Percentiles rank a stretch among this genome's conserved stretches.
Evolutionary conservation across 2,888 invertebrate species (phyloP).

Genomic region (Amblyjoppa fuscipennis): DNA sequence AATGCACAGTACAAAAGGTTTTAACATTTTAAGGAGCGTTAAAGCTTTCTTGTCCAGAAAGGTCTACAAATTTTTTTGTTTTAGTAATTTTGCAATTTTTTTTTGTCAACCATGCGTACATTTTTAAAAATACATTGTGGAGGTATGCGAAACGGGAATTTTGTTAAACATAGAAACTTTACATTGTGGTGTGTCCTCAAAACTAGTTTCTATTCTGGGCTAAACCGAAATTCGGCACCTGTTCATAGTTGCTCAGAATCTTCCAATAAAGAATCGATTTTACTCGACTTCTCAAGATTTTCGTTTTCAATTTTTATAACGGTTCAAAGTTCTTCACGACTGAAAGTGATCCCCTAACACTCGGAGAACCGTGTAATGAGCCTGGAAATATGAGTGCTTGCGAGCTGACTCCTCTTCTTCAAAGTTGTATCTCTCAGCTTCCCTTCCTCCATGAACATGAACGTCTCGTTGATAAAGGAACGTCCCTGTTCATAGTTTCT

Average conservation of each 20-base stretch:
- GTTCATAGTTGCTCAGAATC: not conserved
- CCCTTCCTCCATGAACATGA: slow-evolving; percentile 1
- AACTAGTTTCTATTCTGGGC: not conserved
- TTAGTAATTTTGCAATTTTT: no score
- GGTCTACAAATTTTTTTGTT: no score
- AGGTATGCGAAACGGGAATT: no score
- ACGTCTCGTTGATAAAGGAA: not conserved
- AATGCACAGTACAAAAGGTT: no score
- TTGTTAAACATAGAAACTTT: not conserved
- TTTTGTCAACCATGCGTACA: no score
- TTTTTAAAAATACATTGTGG: no score
- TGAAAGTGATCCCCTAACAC: not conserved
- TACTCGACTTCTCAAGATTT: not conserved
- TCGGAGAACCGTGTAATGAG: slow-evolving; percentile 15
- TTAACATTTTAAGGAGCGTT: no score
- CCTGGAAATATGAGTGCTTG: not conserved
- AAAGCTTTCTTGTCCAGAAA: no score
- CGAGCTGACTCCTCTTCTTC: slow-evolving; percentile 26
- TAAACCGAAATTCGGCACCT: not conserved
- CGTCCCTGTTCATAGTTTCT: not conserved
- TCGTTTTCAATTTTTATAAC: not conserved
- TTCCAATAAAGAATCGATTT: not conserved
- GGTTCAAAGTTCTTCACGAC: slow-evolving; percentile 5
- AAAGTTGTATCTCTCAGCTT: slow-evolving; percentile 36
- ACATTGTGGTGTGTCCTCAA: not conserved